phyloP scores from a whole-genome alignment of 2,888 invertebrate species.

The Epirrhoe tristata region DNA sequence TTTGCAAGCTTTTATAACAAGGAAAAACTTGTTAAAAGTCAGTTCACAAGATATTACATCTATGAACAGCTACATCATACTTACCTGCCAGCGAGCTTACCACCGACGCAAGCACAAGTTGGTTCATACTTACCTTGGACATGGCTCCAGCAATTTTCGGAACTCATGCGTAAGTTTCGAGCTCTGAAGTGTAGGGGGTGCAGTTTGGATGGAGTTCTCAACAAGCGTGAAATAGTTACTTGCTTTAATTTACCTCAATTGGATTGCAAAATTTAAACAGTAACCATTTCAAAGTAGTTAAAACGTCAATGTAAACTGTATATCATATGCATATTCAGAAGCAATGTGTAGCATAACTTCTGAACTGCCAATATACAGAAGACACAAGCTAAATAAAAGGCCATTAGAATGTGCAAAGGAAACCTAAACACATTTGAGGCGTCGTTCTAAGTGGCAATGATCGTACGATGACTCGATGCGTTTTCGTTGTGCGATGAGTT shows the following conservation, averaged over 20 bases:
- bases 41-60: constrained; percentile 33
- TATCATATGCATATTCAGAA: neutral
- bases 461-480: no score
- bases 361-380: neutral
- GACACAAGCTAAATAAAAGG: neutral
- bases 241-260: no score
- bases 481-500: no score
- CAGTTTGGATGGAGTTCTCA: constrained; percentile 9
- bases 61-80: constrained; percentile 48
- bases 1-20: constrained; percentile 80
- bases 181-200: constrained; percentile 21
- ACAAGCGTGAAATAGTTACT: constrained; percentile 26
- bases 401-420: neutral
- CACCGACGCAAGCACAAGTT: constrained; percentile 25
- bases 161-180: constrained; percentile 37
- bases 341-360: neutral
- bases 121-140: constrained; percentile 50
- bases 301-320: constrained; percentile 1
- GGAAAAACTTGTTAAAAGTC: constrained; percentile 64
- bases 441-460: no score
- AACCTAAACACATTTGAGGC: no score
- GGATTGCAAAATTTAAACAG: no score
- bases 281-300: constrained; percentile 2
- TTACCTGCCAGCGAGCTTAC: constrained; percentile 49
- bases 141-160: constrained; percentile 34